A percentile compares a stretch with the other conserved stretches of the same genome.
phyloP scores from a whole-genome alignment of 1,140 invertebrate species.

The Argopecten irradians region DNA sequence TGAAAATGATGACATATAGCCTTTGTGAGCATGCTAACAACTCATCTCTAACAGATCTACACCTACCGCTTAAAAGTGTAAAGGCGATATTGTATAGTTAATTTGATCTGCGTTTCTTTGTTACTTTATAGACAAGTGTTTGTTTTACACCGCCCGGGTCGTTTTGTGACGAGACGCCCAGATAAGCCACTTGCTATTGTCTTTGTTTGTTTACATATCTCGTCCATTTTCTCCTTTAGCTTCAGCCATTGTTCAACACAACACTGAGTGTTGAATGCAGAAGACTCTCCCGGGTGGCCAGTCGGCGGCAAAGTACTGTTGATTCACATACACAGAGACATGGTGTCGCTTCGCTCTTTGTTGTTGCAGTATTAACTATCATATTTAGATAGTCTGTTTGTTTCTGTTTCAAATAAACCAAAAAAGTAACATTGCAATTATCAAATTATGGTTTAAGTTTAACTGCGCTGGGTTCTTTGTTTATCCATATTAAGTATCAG shows the following conservation, averaged over 20 bases:
- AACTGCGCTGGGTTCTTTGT: no score
- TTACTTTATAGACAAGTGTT: background rate
- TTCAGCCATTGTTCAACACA: background rate
- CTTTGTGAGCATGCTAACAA: background rate
- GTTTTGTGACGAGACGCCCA: background rate
- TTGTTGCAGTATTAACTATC: background rate
- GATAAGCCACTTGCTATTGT: background rate
- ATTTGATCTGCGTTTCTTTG: background rate
- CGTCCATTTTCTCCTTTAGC: background rate
- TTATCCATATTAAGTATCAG: no score
- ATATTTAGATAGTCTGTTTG: background rate
- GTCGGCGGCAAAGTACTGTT: background rate
- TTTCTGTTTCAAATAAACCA: background rate
- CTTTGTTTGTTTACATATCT: background rate
- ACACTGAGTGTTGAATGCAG: background rate
- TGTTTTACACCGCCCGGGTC: background rate
- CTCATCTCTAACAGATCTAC: background rate
- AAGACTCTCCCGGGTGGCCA: background rate
- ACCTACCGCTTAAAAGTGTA: background rate
- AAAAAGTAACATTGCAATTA: background rate
- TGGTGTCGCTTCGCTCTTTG: background rate
- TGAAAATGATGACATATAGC: background rate
- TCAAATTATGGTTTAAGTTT: background rate
- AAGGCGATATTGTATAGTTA: background rate
- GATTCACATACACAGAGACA: background rate